Evolutionary conservation across 2,113 vertebrate species (phyloP).

Genomic region (Lophotis ruficrista): DNA sequence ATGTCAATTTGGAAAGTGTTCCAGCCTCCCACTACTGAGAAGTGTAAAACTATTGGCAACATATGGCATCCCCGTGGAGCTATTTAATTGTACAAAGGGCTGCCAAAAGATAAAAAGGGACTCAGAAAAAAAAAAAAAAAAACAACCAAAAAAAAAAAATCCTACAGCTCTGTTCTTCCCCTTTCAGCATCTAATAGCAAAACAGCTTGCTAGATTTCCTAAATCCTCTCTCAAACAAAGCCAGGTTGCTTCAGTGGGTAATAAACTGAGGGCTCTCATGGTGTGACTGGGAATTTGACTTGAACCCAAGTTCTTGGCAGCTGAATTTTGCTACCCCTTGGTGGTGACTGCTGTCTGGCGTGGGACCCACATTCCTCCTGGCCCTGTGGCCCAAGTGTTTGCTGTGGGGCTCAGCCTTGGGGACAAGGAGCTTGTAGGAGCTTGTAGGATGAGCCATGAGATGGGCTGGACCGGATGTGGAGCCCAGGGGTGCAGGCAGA

Average conservation of each 20-base stretch:
- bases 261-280: not conserved
- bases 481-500: not conserved
- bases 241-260: not conserved
- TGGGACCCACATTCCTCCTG: not conserved
- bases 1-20: conserved; percentile 72
- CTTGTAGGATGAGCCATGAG: not conserved
- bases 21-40: conserved; percentile 71
- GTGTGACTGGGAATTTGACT: not conserved
- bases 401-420: not conserved
- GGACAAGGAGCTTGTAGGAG: not conserved
- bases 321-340: not conserved
- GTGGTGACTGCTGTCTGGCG: fast-evolving
- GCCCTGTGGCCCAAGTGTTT: not conserved
- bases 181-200: conserved; percentile 55
- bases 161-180: conserved; percentile 34
- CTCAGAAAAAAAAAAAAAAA: not conserved
- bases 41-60: conserved; percentile 75
- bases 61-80: conserved; percentile 73
- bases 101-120: conserved; percentile 72
- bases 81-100: conserved; percentile 73
- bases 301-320: not conserved
- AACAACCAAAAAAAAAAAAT: not conserved
- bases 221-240: conserved; percentile 38
- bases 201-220: conserved; percentile 58
- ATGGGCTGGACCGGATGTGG: not conserved